Evolutionary conservation across 2,797 vertebrate species (phyloP).

Genomic region (Helostoma temminkii): DNA sequence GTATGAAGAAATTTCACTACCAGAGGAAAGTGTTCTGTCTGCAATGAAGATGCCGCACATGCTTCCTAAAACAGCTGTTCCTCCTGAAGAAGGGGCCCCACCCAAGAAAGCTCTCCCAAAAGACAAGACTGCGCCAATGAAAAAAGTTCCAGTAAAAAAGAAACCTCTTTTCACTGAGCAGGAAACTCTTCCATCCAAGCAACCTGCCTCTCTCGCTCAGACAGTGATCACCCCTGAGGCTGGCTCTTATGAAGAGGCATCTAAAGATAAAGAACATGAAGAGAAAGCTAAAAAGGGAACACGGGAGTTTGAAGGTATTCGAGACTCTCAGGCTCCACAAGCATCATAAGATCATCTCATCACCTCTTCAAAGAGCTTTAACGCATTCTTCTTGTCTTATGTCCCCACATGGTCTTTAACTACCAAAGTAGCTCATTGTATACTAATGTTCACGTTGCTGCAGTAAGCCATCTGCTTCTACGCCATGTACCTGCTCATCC

Average conservation of each 20-base stretch:
- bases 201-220: constrained; percentile 11
- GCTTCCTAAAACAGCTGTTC: constrained; percentile 1
- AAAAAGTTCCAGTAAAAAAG: constrained; percentile 11
- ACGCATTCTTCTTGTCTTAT: constrained; percentile 18
- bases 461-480: neutral
- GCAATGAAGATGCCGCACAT: neutral
- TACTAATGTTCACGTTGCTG: neutral
- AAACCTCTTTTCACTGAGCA: constrained; percentile 18
- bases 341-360: constrained; percentile 37
- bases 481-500: constrained; percentile 11
- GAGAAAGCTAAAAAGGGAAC: constrained; percentile 16
- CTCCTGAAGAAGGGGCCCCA: constrained; percentile 74
- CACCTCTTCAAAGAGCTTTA: constrained; percentile 27
- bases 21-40: constrained; percentile 8
- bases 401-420: constrained; percentile 6
- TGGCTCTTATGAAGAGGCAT: constrained; percentile 36
- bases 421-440: neutral
- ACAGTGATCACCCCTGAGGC: neutral
- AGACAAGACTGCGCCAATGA: constrained; percentile 50
- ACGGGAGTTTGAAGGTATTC: constrained; percentile 13
- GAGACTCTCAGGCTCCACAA: constrained; percentile 42
- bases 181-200: constrained; percentile 22
- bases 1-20: constrained; percentile 1
- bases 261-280: constrained; percentile 21
- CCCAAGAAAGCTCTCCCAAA: constrained; percentile 63